phyloP scores from a whole-genome alignment of 2,113 vertebrate species.

The Sinocyclocheilus grahami region DNA sequence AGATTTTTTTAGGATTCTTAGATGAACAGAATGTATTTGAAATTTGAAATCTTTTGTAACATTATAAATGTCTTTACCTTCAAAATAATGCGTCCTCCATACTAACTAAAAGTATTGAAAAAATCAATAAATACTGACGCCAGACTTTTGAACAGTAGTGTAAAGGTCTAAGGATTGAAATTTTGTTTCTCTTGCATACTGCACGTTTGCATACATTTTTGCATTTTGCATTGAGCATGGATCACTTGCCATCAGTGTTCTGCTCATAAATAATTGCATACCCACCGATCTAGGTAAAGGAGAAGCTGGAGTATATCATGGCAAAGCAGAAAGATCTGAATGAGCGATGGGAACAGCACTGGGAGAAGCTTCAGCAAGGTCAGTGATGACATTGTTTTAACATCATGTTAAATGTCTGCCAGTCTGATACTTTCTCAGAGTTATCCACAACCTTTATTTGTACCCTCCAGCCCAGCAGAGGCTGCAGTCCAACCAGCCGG shows the following conservation, averaged over 20 bases:
- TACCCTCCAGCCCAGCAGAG: slow-evolving; percentile 81
- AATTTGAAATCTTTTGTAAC: background rate
- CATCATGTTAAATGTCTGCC: background rate
- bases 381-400: slow-evolving; percentile 73
- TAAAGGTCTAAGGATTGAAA: background rate
- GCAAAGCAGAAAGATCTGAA: slow-evolving; percentile 84
- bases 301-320: slow-evolving; percentile 87
- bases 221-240: background rate
- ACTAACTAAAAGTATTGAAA: background rate
- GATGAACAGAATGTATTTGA: background rate
- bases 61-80: background rate
- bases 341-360: slow-evolving; percentile 89
- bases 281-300: slow-evolving; percentile 78
- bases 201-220: background rate
- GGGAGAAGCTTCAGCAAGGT: slow-evolving; percentile 82
- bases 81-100: background rate
- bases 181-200: background rate
- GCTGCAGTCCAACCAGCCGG: slow-evolving; percentile 84
- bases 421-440: background rate
- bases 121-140: background rate
- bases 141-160: background rate
- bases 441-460: slow-evolving; percentile 14
- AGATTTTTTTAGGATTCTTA: background rate
- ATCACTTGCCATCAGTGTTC: background rate
- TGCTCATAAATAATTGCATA: background rate